Evolutionary conservation across 1,140 invertebrate genomes (phyloP).

Genomic region (Drosophila tropicalis): DNA sequence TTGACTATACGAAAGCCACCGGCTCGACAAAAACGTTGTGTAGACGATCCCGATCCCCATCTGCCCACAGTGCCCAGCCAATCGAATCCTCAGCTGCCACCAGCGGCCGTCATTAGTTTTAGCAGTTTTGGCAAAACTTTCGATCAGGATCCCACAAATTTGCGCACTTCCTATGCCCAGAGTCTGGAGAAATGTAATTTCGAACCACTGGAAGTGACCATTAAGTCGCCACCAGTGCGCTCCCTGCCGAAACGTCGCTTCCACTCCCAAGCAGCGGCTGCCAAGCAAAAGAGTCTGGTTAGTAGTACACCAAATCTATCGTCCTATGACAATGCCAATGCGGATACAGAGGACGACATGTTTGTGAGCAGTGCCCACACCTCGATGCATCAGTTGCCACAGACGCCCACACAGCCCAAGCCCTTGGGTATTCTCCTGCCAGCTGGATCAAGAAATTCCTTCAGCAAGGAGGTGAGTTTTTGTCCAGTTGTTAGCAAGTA

Average conservation of each 20-base stretch:
- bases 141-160: constrained; percentile 79
- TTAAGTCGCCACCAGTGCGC: constrained; percentile 16
- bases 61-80: neutral
- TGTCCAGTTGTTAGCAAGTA: constrained; percentile 89
- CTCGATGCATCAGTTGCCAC: constrained; percentile 85
- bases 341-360: constrained; percentile 77
- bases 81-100: constrained; percentile 1
- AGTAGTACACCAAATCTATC: constrained; percentile 87
- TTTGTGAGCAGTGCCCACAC: constrained; percentile 76
- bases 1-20: constrained; percentile 72
- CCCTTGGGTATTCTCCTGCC: constrained; percentile 84
- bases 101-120: constrained; percentile 39
- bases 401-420: constrained; percentile 76
- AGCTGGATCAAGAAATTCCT: constrained; percentile 83
- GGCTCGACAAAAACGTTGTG: constrained; percentile 41
- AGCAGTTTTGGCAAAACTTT: constrained; percentile 73
- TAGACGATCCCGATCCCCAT: neutral
- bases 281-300: constrained; percentile 84
- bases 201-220: constrained; percentile 38
- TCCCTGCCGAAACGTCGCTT: constrained; percentile 71
- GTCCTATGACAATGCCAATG: constrained; percentile 77
- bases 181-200: constrained; percentile 79
- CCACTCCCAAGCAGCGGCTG: constrained; percentile 77
- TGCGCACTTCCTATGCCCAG: constrained; percentile 75
- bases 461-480: constrained; percentile 86